Conservation (phyloP, 2,797 vertebrate species). For the Discoglossus pictus region DNA sequence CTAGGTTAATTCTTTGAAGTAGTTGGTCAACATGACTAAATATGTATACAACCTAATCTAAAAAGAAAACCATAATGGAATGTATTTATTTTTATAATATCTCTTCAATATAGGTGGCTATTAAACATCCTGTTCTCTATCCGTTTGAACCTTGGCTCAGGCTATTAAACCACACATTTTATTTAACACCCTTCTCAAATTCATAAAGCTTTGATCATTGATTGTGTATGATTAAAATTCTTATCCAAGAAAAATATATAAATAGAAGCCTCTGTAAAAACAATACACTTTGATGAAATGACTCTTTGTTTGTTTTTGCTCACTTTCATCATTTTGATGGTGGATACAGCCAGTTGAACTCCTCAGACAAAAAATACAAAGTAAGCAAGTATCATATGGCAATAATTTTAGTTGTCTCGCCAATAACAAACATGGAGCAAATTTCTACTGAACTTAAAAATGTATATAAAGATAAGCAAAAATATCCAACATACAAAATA, state of each 20-base stretch:
- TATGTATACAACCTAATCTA: no score
- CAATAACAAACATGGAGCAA: conserved; percentile 29
- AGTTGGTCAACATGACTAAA: no score
- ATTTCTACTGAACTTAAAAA: neutral
- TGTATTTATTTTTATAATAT: no score
- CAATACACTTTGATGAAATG: conserved; percentile 41
- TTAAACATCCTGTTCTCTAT: no score
- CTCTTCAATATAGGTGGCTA: no score
- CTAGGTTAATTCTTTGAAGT: no score
- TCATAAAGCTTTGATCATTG: conserved; percentile 35
- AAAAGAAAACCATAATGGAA: no score
- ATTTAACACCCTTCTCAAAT: neutral
- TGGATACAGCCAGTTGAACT: conserved; percentile 46
- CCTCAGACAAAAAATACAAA: conserved; percentile 40
- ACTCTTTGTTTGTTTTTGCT: conserved; percentile 41
- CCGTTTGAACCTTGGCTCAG: no score
- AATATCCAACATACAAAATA: neutral
- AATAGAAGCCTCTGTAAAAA: conserved; percentile 42
- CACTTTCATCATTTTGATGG: conserved; percentile 44
- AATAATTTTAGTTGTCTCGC: conserved; percentile 39
- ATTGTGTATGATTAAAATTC: conserved; percentile 25
- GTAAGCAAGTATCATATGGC: conserved; percentile 41
- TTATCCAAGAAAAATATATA: conserved; percentile 46
- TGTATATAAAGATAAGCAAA: neutral
- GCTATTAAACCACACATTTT: no score